phyloP scores from a whole-genome alignment of 1,140 invertebrate genomes.

The Drosophila orena region DNA sequence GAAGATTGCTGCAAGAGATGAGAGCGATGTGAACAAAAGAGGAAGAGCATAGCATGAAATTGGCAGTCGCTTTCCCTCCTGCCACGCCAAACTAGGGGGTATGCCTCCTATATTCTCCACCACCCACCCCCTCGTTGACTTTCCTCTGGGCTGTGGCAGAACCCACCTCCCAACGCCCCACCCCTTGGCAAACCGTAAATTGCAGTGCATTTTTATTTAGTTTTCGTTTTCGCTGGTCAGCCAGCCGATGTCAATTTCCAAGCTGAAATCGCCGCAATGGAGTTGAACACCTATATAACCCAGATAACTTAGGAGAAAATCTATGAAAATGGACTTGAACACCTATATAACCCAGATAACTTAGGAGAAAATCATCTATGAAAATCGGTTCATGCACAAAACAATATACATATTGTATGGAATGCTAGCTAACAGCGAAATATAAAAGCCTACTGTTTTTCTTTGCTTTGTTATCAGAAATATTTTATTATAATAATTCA shows the following conservation, averaged over 20 bases:
- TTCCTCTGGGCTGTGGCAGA: slow-evolving; percentile 1
- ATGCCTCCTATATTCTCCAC: neutral
- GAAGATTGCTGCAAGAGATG: slow-evolving; percentile 23
- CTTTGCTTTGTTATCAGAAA: too few species aligned
- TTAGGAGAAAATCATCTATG: neutral
- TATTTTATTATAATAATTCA: too few species aligned
- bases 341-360: neutral
- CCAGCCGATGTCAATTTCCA: slow-evolving; percentile 67
- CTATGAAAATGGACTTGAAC: neutral
- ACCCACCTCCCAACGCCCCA: neutral
- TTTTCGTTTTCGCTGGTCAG: slow-evolving; percentile 50
- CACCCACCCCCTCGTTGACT: neutral
- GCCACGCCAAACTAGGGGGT: neutral
- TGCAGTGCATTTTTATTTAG: slow-evolving; percentile 74
- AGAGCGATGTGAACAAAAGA: slow-evolving; percentile 28
- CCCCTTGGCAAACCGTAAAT: slow-evolving; percentile 44
- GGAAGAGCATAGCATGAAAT: slow-evolving; percentile 66
- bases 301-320: neutral
- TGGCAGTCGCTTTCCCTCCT: slow-evolving; percentile 50
- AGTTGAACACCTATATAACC: neutral
- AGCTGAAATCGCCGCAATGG: neutral
- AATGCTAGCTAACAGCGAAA: too few species aligned
- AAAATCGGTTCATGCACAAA: neutral
- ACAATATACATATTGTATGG: too few species aligned
- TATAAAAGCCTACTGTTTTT: too few species aligned